These are phyloP conservation scores for Argyra leucocephala DNA, from an alignment of 2,888 invertebrate species.

Conservation along the genomic window DNA sequence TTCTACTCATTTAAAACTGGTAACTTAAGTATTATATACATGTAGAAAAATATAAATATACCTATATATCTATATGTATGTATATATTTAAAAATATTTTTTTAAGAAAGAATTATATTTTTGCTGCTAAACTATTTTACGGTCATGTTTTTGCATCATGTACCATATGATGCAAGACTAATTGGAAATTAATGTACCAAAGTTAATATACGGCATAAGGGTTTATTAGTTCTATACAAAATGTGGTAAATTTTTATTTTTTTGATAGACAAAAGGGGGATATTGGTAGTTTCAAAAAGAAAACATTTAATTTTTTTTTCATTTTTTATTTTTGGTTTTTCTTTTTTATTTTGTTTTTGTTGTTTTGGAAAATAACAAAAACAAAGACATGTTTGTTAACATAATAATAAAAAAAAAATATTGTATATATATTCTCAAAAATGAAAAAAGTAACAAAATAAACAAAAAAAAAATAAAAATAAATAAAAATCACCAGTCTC, in stretches of 20 bases:
- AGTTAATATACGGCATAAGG: conserved; percentile 25
- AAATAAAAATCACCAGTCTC: background rate
- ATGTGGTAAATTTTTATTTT: background rate
- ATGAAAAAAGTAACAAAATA: too few relatives aligned
- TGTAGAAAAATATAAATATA: too few relatives aligned
- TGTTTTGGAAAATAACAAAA: too few relatives aligned
- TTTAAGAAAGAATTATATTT: background rate
- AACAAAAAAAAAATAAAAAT: too few relatives aligned
- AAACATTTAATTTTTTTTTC: background rate
- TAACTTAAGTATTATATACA: too few relatives aligned
- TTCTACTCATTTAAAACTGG: background rate
- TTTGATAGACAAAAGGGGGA: background rate
- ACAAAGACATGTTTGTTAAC: background rate
- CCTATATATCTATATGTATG: too few relatives aligned
- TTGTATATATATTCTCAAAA: background rate
- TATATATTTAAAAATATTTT: background rate
- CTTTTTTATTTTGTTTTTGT: too few relatives aligned
- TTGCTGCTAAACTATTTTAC: conserved; percentile 16
- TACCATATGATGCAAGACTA: conserved; percentile 46
- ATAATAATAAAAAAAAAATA: background rate
- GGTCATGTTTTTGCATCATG: conserved; percentile 41
- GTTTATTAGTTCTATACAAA: conserved; percentile 13
- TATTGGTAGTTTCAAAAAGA: background rate
- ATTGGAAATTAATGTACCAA: conserved; percentile 44
- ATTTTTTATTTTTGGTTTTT: background rate